These are phyloP conservation scores for Troides helena DNA, from an alignment of 2,888 invertebrate genomes.

Conservation along the genomic window DNA sequence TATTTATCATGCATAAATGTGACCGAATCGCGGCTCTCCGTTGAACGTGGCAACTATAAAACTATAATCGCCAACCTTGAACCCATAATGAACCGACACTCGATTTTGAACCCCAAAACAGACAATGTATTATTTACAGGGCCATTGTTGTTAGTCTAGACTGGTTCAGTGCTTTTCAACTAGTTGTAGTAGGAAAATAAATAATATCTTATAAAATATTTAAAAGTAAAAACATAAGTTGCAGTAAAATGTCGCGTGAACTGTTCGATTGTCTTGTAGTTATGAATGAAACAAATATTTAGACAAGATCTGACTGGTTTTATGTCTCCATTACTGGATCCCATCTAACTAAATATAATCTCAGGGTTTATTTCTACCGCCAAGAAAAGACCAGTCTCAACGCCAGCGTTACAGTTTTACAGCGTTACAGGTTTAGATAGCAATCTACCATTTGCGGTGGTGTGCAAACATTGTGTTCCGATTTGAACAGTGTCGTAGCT, in stretches of 20 bases:
- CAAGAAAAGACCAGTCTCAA: too few relatives aligned
- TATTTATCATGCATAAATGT: conserved; percentile 3
- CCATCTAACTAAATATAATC: too few relatives aligned
- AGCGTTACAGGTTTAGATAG: too few relatives aligned
- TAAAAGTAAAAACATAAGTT: background rate
- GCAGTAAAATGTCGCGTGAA: background rate
- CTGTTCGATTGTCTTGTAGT: too few relatives aligned
- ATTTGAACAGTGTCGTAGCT: too few relatives aligned
- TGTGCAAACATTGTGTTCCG: too few relatives aligned
- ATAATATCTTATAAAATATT: background rate
- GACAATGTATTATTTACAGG: conserved; percentile 52
- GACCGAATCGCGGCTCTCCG: conserved; percentile 13
- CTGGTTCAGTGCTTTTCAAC: conserved; percentile 29
- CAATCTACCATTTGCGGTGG: too few relatives aligned
- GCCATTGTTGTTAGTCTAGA: conserved; percentile 47
- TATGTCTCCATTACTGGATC: too few relatives aligned
- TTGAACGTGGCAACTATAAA: conserved; percentile 38
- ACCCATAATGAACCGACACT: conserved; percentile 52
- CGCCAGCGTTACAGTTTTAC: too few relatives aligned
- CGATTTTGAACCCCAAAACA: conserved; percentile 51
- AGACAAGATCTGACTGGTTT: too few relatives aligned
- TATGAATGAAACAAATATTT: too few relatives aligned
- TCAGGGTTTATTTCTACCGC: too few relatives aligned
- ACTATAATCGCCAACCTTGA: conserved; percentile 50
- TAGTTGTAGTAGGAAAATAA: background rate